Base-by-base conservation (phyloP, 2,113 vertebrate genomes). In the Siniperca chuatsi region DNA sequence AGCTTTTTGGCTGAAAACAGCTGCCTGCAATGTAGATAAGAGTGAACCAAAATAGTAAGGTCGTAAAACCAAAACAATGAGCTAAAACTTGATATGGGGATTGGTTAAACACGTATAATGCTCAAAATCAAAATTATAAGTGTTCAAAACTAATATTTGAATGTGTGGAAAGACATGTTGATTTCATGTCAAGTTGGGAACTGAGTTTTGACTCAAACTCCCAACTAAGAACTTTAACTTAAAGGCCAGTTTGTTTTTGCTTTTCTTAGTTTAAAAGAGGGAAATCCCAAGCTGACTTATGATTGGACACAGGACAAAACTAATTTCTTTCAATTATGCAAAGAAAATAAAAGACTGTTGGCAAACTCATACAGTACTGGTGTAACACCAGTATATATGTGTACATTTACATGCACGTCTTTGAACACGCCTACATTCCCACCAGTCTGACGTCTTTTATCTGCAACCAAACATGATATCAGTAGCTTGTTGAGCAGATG, bases 401-500 rank as follows among this genome's bases (percentile, higher is more conserved):
- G 44, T 37, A 68, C 18, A 13, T 66, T 71, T 68, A 55, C 37
- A 42, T 12, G 60, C 29, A 23, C 9, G 7, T 46, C 11, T 68
- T 37, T 65, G 0, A 69, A 79, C 25, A 52, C n/a, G 13, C 0
- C 16, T 37, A 35, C 25, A 25, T 33, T 80, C 46, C 16, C 12
- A 29, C 8, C 9, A 11, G 50, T n/a, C 4, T 78, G 70, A 57
- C 18, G 12, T 60, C 13, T 75, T 80, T 72, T 57, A 54, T 88
- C 44, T 81, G 81, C 77, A 50, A 58, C 18, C 18, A 44, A 73
- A 84, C 7, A 1, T 54, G 33, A 50, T 81, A 79, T 65, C 50
- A 46, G 64, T 50, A 69, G 50, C 16, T 75, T 55, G 66, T 52
- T 55, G 75, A 87, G 68, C 92, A 92, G 79, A 92, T 92, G 92